These are phyloP conservation scores for Trypoxylon attenuatum DNA, from an alignment of 2,888 invertebrate species.

Conservation along the genomic window DNA sequence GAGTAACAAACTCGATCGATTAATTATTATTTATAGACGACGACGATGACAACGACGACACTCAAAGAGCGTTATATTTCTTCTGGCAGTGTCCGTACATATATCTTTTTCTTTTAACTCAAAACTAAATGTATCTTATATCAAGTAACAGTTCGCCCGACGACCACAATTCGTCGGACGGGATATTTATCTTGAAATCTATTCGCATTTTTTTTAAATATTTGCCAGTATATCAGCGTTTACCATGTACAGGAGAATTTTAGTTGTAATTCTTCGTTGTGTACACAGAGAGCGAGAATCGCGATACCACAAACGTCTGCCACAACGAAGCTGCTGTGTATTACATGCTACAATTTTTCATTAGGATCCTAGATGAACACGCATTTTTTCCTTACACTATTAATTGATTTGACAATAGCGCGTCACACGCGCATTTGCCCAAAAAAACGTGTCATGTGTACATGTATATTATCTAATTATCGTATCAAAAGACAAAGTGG, in stretches of 20 bases:
- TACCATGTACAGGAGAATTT: conserved; percentile 39
- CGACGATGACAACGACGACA: no score
- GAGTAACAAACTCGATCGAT: conserved; percentile 40
- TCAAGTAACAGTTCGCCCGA: conserved; percentile 27
- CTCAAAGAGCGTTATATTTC: conserved; percentile 45
- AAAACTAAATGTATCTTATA: conserved; percentile 38
- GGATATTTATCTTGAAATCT: conserved; percentile 26
- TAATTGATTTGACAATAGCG: conserved; percentile 53
- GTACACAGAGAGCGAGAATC: conserved; percentile 28
- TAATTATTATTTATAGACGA: no score
- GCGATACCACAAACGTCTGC: conserved; percentile 26
- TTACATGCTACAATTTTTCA: conserved; percentile 44
- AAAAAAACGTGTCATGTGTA: conserved; percentile 34
- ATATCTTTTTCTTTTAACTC: conserved; percentile 35
- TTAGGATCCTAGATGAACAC: conserved; percentile 67
- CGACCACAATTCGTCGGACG: conserved; percentile 1
- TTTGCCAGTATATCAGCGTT: conserved; percentile 24
- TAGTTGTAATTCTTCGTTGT: conserved; percentile 40
- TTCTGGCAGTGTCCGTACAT: conserved; percentile 52
- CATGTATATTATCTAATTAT: conserved; percentile 35
- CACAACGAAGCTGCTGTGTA: conserved; percentile 51
- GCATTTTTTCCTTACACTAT: conserved; percentile 53
- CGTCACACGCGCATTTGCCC: conserved; percentile 32
- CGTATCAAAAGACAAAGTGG: conserved; percentile 59
- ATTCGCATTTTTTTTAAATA: conserved; percentile 37